Evolutionary conservation across 2,888 invertebrate species (phyloP), one percentile per base, ranked within the genome.

Genomic region (Anoplius nigerrimus): DNA sequence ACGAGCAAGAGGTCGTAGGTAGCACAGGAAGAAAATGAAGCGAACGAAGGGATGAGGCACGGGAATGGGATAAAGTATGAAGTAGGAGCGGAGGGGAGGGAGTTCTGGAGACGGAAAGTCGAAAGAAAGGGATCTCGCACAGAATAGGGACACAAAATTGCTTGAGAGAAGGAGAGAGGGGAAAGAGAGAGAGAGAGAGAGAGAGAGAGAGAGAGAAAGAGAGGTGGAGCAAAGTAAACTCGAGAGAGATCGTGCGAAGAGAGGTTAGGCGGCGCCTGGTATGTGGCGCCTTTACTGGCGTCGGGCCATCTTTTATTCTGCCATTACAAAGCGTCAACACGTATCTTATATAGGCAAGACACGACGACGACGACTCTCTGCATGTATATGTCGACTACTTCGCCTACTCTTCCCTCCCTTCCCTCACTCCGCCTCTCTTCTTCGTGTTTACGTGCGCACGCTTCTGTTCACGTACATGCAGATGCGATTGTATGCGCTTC

Each of bases 221-320:
- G 2, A 52, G 8, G 8, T 22, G 53, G 27, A 22, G 15, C 4
- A 20, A 15, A 48, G n/a, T 18, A 3, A 48, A 53, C 5, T 43
- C 13, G 22, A 42, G 21, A 27, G 48, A 16, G 22, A 34, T 21
- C 27, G 70, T 60, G 69, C 58, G 66, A 51, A 68, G 78, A 77
- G 82, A 76, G 80, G 82, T 83, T 82, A 84, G 84, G 84, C 84
- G 86, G 86, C 85, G 86, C 86, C 86, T 85, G 86, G 85, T 86
- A 86, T 86, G 86, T 86, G 86, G 86, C 86, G 86, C 86, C 86
- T 86, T 84, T 85, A 86, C 84, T 86, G 86, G 86, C 86, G 86
- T 86, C 84, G 84, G 76, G 84, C 83, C 86, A 86, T 85, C 84
- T 84, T 86, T 86, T 84, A 85, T 83, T 83, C 81, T 82, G 76